Evolutionary conservation across 2,888 invertebrate species (phyloP).

Genomic region (Chymomyza fuscimana): DNA sequence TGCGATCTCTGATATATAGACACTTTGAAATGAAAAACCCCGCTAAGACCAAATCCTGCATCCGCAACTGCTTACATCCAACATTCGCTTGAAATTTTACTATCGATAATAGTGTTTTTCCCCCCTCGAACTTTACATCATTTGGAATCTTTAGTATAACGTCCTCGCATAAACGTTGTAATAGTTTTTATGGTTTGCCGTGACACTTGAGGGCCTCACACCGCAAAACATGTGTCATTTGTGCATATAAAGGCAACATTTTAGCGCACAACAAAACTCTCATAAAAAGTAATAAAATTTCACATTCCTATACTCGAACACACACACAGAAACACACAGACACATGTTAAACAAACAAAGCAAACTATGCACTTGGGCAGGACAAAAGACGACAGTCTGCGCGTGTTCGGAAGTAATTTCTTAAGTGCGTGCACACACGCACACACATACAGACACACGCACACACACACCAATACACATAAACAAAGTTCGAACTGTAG

Average conservation of each 20-base stretch:
- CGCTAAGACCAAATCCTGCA: no score
- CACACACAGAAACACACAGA: slow-evolving; percentile 34
- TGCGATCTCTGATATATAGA: no score
- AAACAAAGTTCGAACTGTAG: slow-evolving; percentile 4
- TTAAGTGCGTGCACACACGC: slow-evolving; percentile 52
- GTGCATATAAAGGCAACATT: slow-evolving; percentile 22
- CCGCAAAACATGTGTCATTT: slow-evolving; percentile 45
- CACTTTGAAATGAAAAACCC: no score
- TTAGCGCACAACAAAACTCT: slow-evolving; percentile 34
- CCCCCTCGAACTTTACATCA: background rate
- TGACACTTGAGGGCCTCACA: slow-evolving; percentile 7
- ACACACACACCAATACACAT: background rate
- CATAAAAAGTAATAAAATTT: slow-evolving; percentile 62
- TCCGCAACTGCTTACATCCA: no score
- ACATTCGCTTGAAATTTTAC: background rate
- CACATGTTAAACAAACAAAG: slow-evolving; percentile 36
- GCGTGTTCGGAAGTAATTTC: slow-evolving; percentile 59
- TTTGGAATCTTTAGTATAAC: slow-evolving; percentile 16
- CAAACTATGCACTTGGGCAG: slow-evolving; percentile 55
- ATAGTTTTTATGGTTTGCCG: slow-evolving; percentile 21
- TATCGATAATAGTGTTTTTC: background rate
- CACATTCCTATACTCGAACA: slow-evolving; percentile 24
- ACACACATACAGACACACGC: slow-evolving; percentile 26
- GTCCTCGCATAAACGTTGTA: slow-evolving; percentile 28
- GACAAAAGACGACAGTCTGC: slow-evolving; percentile 39